Base-by-base conservation (phyloP, 2,888 invertebrate species). In the Tromatobia lineatoria region DNA sequence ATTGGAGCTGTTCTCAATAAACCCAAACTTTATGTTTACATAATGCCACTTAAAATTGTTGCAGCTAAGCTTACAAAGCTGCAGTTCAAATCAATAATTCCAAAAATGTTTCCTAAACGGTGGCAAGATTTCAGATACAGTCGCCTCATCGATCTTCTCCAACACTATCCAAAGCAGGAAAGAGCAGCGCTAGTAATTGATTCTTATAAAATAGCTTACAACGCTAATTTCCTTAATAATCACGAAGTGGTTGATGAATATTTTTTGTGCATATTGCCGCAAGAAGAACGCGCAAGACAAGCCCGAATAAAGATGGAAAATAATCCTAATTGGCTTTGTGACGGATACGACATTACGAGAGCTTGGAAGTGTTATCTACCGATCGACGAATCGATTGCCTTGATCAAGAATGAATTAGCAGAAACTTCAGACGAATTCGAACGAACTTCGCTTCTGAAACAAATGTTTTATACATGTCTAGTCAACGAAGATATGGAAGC, bases 281-380 rank as follows among this genome's bases (percentile, higher is more conserved):
- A 23, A 0, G 88, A 90, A 0, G 88, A 92, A 15, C 89, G 93
- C 1, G 76, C 77, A 0, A 76, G 10, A 3, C 86, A 89, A 20
- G 92, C 91, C 4, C 87, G 85, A 10, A 80, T 85, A 6, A 92
- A 91, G 54, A 10, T 92, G 0, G 74, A 87, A n/a, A 57, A 75
- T 6, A 81, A 82, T 3, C 18, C 70, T 0, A 59, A 83, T 38
- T 81, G 75, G 20, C 67, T 25, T 8, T 6, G n/a, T 0, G 0
- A 59, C 1, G 11, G 11, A 0, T 38, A 0, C 10, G 34, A 79
- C 1, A 52, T 71, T 0, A 15, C 38, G 0, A 4, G 10, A 0
- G 83, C 75, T 0, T 93, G 93, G 93, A 84, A 86, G 20, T 90
- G 89, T 78, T 93, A 91, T 38, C 75, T 93, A 20, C 87, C 90